Conservation (phyloP, 2,113 vertebrate genomes). For the Potamarius usumacintae region DNA sequence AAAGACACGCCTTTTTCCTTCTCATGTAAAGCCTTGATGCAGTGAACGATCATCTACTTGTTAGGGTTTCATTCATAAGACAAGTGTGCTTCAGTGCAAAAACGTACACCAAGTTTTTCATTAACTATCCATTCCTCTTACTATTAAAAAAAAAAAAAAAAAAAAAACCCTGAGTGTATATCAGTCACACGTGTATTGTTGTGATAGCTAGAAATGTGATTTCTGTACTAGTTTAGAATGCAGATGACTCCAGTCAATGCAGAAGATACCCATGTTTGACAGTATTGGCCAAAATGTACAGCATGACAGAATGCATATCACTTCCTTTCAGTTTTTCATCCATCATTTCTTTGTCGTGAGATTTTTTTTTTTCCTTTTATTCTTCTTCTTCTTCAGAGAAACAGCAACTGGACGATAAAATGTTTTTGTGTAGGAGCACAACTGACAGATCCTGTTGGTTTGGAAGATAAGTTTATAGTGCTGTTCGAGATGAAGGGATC, state of each 20-base stretch:
- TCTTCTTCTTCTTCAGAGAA: not conserved
- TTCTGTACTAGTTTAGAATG: conserved; percentile 43
- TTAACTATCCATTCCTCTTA: conserved; percentile 42
- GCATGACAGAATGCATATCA: conserved; percentile 30
- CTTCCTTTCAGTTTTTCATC: conserved; percentile 33
- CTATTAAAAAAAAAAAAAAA: conserved; percentile 15
- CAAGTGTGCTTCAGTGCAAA: conserved; percentile 8
- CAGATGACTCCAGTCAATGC: conserved; percentile 23
- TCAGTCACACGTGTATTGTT: conserved; percentile 33
- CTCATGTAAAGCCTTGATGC: conserved; percentile 7
- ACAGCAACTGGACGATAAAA: not conserved
- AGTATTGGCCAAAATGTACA: conserved; percentile 37
- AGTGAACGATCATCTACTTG: conserved; percentile 12
- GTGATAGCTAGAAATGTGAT: conserved; percentile 46
- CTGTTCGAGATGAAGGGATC: conserved; percentile 5
- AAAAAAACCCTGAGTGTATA: conserved; percentile 20
- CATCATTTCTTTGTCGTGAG: conserved; percentile 5
- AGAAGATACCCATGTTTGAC: conserved; percentile 36
- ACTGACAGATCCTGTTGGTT: conserved; percentile 9
- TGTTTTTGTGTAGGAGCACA: not conserved
- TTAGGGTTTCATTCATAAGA: conserved; percentile 21
- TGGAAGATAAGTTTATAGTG: conserved; percentile 9
- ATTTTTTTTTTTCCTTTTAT: not conserved
- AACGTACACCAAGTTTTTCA: not conserved
- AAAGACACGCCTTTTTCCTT: conserved; percentile 9